Conservation (phyloP, 2,888 invertebrate species). For the Steromphala cineraria region DNA sequence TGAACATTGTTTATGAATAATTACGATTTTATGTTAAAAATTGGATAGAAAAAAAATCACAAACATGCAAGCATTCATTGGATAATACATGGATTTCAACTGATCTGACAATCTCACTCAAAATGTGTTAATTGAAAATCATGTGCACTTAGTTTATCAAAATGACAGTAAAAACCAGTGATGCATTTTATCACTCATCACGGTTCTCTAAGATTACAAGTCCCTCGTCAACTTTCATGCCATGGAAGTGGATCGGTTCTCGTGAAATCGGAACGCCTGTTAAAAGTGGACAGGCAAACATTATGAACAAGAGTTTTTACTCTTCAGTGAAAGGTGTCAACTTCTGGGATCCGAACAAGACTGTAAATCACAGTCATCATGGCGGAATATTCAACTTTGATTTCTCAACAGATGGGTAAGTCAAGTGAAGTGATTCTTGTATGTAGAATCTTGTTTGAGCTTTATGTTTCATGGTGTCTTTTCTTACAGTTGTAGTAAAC, state of each 20-base stretch:
- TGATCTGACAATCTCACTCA: no score
- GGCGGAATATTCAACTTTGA: slow-evolving; percentile 72
- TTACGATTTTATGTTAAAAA: no score
- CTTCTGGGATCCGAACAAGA: slow-evolving; percentile 62
- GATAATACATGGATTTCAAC: no score
- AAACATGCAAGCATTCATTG: no score
- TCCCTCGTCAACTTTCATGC: slow-evolving; percentile 9
- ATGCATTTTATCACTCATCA: background rate
- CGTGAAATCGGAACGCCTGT: slow-evolving; percentile 38
- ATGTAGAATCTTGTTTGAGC: background rate
- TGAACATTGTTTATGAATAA: no score
- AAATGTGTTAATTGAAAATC: no score
- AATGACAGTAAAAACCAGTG: no score
- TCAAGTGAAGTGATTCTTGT: slow-evolving; percentile 37
- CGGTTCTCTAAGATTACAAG: background rate
- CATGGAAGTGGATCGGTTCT: slow-evolving; percentile 40
- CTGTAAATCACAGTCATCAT: slow-evolving; percentile 57
- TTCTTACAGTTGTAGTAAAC: no score
- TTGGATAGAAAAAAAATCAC: no score
- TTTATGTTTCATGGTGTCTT: background rate
- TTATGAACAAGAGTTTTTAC: slow-evolving; percentile 81
- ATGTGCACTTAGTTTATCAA: no score
- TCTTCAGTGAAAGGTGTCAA: slow-evolving; percentile 47
- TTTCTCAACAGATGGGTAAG: slow-evolving; percentile 65
- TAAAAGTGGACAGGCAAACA: slow-evolving; percentile 81